Evolutionary conservation across 37 sponge, comb jelly and placozoan genomes (phyloP), one percentile per base, ranked within the genome.

Genomic region (Cladorhizidae sp.): DNA sequence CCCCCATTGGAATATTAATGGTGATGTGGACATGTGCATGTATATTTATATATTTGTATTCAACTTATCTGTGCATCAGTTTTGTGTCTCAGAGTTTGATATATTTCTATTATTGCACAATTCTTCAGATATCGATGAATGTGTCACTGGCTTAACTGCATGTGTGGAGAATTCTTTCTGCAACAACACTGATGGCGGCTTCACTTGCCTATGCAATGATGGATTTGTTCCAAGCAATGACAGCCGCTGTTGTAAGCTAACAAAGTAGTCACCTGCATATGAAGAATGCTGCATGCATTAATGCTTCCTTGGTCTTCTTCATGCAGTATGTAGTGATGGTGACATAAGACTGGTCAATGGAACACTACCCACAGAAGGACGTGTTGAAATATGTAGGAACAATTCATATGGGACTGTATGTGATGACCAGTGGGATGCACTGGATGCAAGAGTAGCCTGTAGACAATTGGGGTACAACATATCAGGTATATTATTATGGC

Each of bases 321-420:
- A 3, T 17, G n/a, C n/a, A 78, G 79, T 15, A 14, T 78, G 79
- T 29, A 39, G 29, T 5, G 28, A 78, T 64, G 79, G 79, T 33
- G 49, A 78, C 32, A 29, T 78, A 41, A 36, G 50, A 32, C 28
- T 78, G 25, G 79, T 65, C 42, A 78, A 78, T 64, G 79, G 79
- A 6, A 45, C 67, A 29, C 64, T 17, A 43, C 21, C 40, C 37
- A 21, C 35, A 29, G 56, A 64, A 37, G 70, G 80, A 68, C 43
- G 80, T 50, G 83, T 83, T 2, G 71, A 62, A 38, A 49, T 83
- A 51, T 83, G 83, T 23, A 21, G 42, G 36, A 61, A 83, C 49
- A 83, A 83, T 57, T 58, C 20, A 25, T 83, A 62, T 65, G 83
- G 83, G 3, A 83, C 83, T 37, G 64, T 83, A 63, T 83, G 83